These are phyloP conservation scores for Drosophila burlai DNA, from an alignment of 1,140 invertebrate species.

Conservation along the genomic window DNA sequence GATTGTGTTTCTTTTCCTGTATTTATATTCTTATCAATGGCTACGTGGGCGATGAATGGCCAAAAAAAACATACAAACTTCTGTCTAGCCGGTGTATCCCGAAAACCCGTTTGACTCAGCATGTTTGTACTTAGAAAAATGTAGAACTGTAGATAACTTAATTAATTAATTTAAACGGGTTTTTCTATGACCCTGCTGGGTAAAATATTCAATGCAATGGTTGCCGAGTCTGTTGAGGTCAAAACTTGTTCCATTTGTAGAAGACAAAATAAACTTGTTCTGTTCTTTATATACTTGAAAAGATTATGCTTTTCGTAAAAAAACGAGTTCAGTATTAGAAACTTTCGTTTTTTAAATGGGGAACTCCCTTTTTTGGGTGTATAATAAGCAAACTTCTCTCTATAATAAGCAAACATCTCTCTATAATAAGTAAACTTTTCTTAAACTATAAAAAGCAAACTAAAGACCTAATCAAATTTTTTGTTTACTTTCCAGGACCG, in stretches of 20 bases:
- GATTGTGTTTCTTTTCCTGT: background rate
- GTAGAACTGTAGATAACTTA: conserved; percentile 7
- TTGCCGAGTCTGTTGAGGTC: background rate
- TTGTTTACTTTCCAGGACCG: conserved; percentile 86
- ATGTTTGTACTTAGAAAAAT: conserved; percentile 2
- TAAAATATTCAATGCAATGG: conserved; percentile 3
- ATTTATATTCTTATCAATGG: conserved; percentile 17
- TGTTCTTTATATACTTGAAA: background rate
- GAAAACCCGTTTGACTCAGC: conserved; percentile 20
- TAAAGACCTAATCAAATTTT: background rate
- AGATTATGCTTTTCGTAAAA: background rate
- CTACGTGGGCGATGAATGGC: conserved; percentile 20
- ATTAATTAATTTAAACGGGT: conserved; percentile 7
- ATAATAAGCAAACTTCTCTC: background rate
- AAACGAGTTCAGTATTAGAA: background rate
- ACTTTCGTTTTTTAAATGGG: background rate
- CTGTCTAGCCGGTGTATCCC: conserved; percentile 2
- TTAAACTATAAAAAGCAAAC: background rate
- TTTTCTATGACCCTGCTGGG: conserved; percentile 5
- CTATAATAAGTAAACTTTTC: background rate
- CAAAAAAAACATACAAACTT: background rate
- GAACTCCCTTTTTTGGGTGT: too few relatives aligned
- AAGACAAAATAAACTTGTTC: conserved; percentile 4
- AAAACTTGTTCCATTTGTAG: conserved; percentile 15
- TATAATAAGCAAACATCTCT: too few relatives aligned